Conservation (phyloP, 2,888 invertebrate species). For the Ecliptopera silaceata region DNA sequence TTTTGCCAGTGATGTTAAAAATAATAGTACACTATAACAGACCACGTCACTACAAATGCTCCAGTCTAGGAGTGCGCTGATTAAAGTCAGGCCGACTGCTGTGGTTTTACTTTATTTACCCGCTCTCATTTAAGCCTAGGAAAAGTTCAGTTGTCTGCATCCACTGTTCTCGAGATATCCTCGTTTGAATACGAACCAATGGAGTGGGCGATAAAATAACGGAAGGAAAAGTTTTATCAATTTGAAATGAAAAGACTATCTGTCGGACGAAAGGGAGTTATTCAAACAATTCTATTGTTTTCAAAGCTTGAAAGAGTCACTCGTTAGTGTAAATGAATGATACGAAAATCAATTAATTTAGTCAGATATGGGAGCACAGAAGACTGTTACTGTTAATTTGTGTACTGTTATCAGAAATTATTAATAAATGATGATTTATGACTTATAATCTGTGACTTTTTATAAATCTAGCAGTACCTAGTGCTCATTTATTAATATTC, state of each 20-base stretch:
- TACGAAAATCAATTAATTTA: too few relatives aligned
- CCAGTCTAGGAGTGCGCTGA: slow-evolving; percentile 43
- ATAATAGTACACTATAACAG: not conserved
- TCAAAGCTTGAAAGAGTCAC: not conserved
- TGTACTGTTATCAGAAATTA: too few relatives aligned
- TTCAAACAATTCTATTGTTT: slow-evolving; percentile 2
- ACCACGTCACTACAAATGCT: slow-evolving; percentile 10
- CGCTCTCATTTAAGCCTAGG: slow-evolving; percentile 26
- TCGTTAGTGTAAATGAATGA: not conserved
- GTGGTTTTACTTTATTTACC: slow-evolving; percentile 55
- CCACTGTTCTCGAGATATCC: slow-evolving; percentile 26
- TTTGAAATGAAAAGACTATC: slow-evolving; percentile 2
- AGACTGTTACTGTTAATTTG: too few relatives aligned
- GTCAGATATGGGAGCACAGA: too few relatives aligned
- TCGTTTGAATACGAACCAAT: slow-evolving; percentile 19
- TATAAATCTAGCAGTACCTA: too few relatives aligned
- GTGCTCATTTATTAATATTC: too few relatives aligned
- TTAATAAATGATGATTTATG: too few relatives aligned
- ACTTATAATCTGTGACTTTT: too few relatives aligned
- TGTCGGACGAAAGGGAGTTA: not conserved
- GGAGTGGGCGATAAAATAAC: slow-evolving; percentile 18
- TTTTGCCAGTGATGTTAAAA: not conserved
- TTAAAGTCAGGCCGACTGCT: slow-evolving; percentile 57
- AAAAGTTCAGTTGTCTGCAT: slow-evolving; percentile 23
- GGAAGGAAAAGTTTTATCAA: not conserved